Conservation (phyloP, 2,113 vertebrate genomes). For the Pithys albifrons region DNA sequence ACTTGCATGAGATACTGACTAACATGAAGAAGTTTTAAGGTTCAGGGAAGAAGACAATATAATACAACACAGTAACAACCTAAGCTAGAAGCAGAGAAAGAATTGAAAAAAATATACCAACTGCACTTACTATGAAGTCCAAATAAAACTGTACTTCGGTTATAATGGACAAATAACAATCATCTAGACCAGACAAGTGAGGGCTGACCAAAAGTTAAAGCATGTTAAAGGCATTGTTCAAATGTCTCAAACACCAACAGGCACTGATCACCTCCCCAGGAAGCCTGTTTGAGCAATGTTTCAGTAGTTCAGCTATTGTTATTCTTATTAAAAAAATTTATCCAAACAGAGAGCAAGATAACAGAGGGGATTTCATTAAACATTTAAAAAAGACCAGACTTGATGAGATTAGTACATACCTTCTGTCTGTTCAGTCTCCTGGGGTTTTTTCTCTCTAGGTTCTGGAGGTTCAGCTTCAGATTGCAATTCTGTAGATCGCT, state of each 20-base stretch:
- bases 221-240: not conserved
- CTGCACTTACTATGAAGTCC: not conserved
- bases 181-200: not conserved
- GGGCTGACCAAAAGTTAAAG: not conserved
- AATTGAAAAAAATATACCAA: not conserved
- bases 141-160: not conserved
- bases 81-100: not conserved
- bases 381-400: not conserved
- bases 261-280: accelerated
- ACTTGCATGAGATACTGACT: not conserved
- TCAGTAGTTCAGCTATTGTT: not conserved
- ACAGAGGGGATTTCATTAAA: not conserved
- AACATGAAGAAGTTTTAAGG: not conserved
- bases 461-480: slow-evolving; percentile 50
- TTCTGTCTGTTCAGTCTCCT: slow-evolving; percentile 62
- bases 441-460: slow-evolving; percentile 15
- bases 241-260: not conserved
- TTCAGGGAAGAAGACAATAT: not conserved
- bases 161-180: not conserved
- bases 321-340: not conserved
- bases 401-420: slow-evolving; percentile 51
- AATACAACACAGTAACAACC: not conserved
- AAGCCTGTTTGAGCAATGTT: not conserved
- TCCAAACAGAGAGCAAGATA: not conserved
- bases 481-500: slow-evolving; percentile 43